Base-by-base conservation (phyloP, 2,797 vertebrate species). In the Pipistrellus kuhlii region DNA sequence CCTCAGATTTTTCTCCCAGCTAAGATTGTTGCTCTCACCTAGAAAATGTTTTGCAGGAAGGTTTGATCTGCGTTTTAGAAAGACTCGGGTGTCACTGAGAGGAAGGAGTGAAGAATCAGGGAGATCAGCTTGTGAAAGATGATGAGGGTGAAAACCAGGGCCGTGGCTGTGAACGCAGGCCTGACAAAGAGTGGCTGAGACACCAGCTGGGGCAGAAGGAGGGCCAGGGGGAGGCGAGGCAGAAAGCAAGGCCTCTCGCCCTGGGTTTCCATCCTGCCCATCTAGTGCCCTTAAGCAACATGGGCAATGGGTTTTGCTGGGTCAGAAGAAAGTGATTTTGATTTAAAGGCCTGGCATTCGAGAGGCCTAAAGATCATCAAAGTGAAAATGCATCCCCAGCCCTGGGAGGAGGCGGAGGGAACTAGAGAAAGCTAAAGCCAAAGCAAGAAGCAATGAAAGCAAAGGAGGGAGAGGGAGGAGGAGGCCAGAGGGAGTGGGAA, bases 211-310 rank as follows among this genome's bases (percentile, higher is more conserved):
- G 41, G 27, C 0, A 2, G n/a, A 51, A 32, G 23, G 7, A 12
- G 17, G 23, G 0, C 27, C 55, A 9, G 48, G 25, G 35, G 1
- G 2, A 38, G 27, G 6, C 0, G 1, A 62, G 38, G 20, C 5
- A 2, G 48, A 9, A 72, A 76, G 41, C 13, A 35, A 23, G 35
- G 3, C 48, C 1, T 0, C 32, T 88, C 35, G 21, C 32, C 48
- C 85, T 12, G 6, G 8, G 7, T 73, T 81, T 68, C 80, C 7
- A 1, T 44, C 48, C 21, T 3, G 3, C 23, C 38, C 66, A 53
- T 27, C 51, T 25, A 9, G 46, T 23, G n/a, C 64, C 55, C 30
- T 53, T 35, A 38, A 89, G 78, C 62, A 66, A 18, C 44, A 12
- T 1, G 41, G 48, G 30, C 86, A 82, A 48, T 25, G 0, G 9